Percentiles rank a stretch among this genome's conserved stretches.
Conservation (phyloP, 2,113 vertebrate genomes). For the Phainopepla nitens region DNA sequence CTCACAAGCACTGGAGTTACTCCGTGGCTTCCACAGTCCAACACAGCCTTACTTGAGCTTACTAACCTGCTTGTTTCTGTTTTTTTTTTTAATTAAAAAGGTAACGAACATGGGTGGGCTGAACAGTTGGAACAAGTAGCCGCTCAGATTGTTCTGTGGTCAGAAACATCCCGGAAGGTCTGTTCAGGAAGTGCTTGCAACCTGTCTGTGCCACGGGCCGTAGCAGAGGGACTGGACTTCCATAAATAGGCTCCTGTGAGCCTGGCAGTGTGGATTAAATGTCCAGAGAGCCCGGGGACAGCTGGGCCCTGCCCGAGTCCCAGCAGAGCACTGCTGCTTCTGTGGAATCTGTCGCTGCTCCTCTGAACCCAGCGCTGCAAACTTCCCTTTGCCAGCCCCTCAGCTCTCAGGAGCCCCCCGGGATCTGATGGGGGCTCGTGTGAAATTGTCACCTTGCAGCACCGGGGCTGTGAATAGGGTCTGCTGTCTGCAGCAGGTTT, state of each 20-base stretch:
- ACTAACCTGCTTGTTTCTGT: background rate
- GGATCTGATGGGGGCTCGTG: background rate
- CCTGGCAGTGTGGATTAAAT: conserved; percentile 30
- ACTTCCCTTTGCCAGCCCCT: background rate
- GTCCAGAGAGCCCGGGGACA: background rate
- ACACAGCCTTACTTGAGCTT: background rate
- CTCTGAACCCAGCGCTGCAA: background rate
- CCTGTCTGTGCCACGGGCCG: background rate
- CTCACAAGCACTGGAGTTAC: background rate
- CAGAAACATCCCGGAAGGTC: background rate
- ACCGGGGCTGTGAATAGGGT: accelerated
- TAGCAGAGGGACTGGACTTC: background rate
- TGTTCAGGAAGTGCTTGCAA: conserved; percentile 4
- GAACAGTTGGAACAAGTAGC: background rate
- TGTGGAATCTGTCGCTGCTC: background rate
- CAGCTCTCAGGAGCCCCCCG: background rate
- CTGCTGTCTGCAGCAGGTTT: background rate
- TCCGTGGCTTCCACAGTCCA: accelerated
- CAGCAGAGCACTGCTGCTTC: background rate
- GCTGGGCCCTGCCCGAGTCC: background rate
- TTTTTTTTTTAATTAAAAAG: background rate
- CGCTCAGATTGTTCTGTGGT: background rate
- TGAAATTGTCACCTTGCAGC: background rate
- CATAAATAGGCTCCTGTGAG: conserved; percentile 53
- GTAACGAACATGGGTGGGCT: background rate